phyloP scores from a whole-genome alignment of 2,797 vertebrate species.

The Coilia nasus region DNA sequence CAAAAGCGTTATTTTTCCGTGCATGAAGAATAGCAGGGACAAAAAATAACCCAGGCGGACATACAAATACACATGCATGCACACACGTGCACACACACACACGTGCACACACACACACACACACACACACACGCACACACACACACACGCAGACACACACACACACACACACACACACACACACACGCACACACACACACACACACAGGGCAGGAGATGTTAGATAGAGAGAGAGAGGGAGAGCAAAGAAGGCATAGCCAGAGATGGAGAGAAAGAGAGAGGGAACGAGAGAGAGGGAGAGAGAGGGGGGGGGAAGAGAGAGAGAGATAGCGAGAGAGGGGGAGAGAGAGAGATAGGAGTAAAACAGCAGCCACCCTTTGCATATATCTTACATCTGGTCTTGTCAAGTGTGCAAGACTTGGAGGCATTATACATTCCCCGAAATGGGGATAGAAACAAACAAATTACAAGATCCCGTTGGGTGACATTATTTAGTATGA shows the following conservation, averaged over 20 bases:
- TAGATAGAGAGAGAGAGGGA: too few relatives aligned
- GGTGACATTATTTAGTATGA: conserved; percentile 46
- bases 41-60: neutral
- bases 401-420: conserved; percentile 30
- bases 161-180: neutral
- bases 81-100: neutral
- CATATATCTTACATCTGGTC: conserved; percentile 35
- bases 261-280: too few relatives aligned
- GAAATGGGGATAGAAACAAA: conserved; percentile 28
- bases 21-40: neutral
- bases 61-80: neutral
- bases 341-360: too few relatives aligned
- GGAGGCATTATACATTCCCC: conserved; percentile 34
- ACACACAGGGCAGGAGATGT: too few relatives aligned
- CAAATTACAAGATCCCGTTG: conserved; percentile 35
- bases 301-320: too few relatives aligned
- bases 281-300: too few relatives aligned
- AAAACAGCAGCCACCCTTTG: conserved; percentile 1
- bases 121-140: neutral
- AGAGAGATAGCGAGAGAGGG: too few relatives aligned
- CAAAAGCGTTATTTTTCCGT: neutral
- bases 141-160: neutral
- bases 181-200: neutral
- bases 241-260: too few relatives aligned
- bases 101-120: conserved; percentile 1